Conservation (phyloP, 2,888 invertebrate species). For the Endotricha flammealis region DNA sequence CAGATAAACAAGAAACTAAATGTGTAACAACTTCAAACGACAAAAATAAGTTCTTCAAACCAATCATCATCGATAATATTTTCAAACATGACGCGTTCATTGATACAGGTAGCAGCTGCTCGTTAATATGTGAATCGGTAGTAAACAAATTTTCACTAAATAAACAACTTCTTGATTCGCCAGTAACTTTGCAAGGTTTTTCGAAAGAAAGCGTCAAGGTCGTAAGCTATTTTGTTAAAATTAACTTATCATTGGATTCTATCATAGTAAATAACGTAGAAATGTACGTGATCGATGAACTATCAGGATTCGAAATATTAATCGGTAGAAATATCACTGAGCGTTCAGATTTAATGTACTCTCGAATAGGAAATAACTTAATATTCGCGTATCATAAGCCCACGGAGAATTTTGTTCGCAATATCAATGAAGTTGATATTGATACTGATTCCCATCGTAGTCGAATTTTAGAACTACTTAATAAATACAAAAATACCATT, state of each 20-base stretch:
- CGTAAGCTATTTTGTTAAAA: too few relatives aligned
- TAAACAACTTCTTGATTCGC: too few relatives aligned
- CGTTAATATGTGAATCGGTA: slow-evolving; percentile 7
- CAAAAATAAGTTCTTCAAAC: too few relatives aligned
- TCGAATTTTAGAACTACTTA: too few relatives aligned
- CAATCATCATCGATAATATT: too few relatives aligned
- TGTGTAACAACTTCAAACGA: background rate
- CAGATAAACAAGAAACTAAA: slow-evolving; percentile 1
- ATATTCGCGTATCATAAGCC: slow-evolving; percentile 18
- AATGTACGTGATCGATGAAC: slow-evolving; percentile 11
- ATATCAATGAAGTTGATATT: slow-evolving; percentile 11
- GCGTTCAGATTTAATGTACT: slow-evolving; percentile 17
- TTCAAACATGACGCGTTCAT: slow-evolving; percentile 13
- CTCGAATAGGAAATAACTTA: slow-evolving; percentile 16
- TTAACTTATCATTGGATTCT: too few relatives aligned
- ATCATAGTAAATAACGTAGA: slow-evolving; percentile 5
- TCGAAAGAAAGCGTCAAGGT: too few relatives aligned
- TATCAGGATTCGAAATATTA: slow-evolving; percentile 17
- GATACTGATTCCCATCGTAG: slow-evolving; percentile 14
- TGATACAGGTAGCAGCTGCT: slow-evolving; percentile 14
- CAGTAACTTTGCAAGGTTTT: too few relatives aligned
- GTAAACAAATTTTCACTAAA: background rate
- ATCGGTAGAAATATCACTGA: slow-evolving; percentile 20
- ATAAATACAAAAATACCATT: too few relatives aligned
- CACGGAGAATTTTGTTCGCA: too few relatives aligned